A percentile compares a stretch with the other conserved stretches of the same genome.
phyloP scores from a whole-genome alignment of 2,113 vertebrate genomes.

The Hemiscyllium ocellatum region DNA sequence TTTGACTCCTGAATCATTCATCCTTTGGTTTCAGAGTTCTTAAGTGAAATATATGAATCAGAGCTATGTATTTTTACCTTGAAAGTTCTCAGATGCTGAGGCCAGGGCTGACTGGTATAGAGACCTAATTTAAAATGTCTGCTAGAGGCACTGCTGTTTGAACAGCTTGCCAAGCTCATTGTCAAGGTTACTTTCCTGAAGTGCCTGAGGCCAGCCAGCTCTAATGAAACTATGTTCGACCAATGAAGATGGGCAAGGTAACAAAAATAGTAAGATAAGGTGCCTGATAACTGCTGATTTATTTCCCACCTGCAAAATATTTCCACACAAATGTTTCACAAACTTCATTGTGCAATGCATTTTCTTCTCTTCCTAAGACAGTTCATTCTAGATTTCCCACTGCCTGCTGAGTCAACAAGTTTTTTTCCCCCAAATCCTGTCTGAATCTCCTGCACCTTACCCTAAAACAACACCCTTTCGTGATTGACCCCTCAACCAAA shows the following conservation, averaged over 20 bases:
- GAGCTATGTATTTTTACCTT: neutral
- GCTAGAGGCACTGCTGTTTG: neutral
- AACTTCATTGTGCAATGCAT: neutral
- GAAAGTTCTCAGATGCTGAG: neutral
- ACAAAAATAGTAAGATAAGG: neutral
- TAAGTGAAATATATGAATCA: neutral
- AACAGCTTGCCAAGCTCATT: neutral
- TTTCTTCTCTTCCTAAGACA: neutral
- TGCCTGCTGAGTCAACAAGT: no score
- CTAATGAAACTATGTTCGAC: neutral
- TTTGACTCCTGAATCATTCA: neutral
- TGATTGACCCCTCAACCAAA: no score
- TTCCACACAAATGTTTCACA: neutral
- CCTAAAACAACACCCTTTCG: no score
- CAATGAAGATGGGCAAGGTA: neutral
- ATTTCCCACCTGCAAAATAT: neutral
- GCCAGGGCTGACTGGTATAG: neutral
- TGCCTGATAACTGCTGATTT: neutral
- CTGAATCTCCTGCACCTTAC: no score
- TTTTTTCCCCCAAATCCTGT: no score
- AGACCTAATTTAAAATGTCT: neutral
- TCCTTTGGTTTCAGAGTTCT: neutral
- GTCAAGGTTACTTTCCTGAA: constrained; percentile 1
- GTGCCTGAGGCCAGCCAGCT: neutral
- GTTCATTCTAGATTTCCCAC: no score